These are phyloP conservation scores for Lasioglossum morio DNA, from an alignment of 2,888 invertebrate species.

Conservation along the genomic window DNA sequence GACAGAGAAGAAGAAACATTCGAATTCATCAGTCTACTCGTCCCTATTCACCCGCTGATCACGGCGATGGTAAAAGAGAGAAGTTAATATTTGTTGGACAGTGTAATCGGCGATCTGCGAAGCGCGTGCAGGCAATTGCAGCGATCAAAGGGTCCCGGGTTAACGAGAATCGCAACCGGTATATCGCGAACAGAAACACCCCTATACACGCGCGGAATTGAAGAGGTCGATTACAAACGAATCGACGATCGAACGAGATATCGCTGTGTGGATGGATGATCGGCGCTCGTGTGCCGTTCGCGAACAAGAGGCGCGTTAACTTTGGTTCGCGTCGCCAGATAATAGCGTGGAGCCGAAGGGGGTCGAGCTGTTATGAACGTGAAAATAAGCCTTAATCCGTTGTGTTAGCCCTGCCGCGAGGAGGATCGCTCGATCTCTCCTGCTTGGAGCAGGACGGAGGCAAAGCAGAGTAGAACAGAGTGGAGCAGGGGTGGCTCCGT, in stretches of 20 bases:
- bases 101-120: neutral
- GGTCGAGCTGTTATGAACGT: slow-evolving; percentile 40
- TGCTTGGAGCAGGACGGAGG: neutral
- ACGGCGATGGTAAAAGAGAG: neutral
- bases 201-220: neutral
- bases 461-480: slow-evolving; percentile 15
- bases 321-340: slow-evolving; percentile 35
- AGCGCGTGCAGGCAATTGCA: neutral
- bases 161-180: neutral
- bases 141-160: neutral
- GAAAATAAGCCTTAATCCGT: slow-evolving; percentile 63
- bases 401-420: slow-evolving; percentile 59
- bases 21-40: neutral
- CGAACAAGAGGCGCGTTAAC: slow-evolving; percentile 16
- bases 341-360: slow-evolving; percentile 41
- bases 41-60: neutral
- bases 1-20: neutral
- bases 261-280: neutral
- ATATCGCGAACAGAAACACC: neutral
- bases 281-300: neutral
- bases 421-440: slow-evolving; percentile 47
- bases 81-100: slow-evolving; percentile 1
- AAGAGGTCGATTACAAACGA: neutral
- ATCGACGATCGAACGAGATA: neutral
- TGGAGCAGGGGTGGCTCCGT: slow-evolving; percentile 56